A percentile compares a stretch with the other conserved stretches of the same genome.
Evolutionary conservation across 2,113 vertebrate genomes (phyloP).

Genomic region (Sphyrna mokarran): DNA sequence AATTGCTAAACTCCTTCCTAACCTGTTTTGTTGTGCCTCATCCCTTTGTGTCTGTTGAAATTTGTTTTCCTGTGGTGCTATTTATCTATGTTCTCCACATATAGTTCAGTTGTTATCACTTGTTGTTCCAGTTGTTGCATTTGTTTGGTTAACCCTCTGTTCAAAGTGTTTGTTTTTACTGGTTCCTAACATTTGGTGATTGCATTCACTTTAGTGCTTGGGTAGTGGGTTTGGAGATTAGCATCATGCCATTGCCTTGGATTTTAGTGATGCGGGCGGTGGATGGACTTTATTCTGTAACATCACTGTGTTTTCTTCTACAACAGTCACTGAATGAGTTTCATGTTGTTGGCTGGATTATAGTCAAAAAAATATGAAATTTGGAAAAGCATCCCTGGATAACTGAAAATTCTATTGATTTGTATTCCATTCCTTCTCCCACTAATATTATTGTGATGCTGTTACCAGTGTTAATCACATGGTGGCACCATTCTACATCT

Average conservation of each 20-base stretch:
- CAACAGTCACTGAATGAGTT: neutral
- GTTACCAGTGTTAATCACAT: constrained; percentile 6
- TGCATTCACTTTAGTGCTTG: neutral
- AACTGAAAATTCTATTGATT: neutral
- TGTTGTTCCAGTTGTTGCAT: neutral
- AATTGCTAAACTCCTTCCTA: neutral
- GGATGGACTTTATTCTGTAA: neutral
- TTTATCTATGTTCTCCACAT: neutral
- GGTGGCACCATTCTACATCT: constrained; percentile 14
- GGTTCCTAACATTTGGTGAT: neutral
- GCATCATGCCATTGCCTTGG: neutral
- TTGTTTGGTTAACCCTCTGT: neutral
- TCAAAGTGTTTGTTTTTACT: constrained; percentile 1
- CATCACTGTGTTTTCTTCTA: neutral
- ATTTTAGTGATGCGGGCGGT: neutral
- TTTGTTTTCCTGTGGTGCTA: neutral
- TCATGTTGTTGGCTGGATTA: neutral
- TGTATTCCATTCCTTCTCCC: neutral
- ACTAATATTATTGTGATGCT: neutral
- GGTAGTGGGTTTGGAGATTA: neutral
- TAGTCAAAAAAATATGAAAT: neutral
- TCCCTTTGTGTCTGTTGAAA: neutral
- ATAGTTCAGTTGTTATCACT: neutral
- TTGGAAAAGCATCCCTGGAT: neutral
- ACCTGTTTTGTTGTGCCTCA: neutral